These are phyloP conservation scores for Acholoe squamosa DNA, from an alignment of 2,888 invertebrate genomes.

Conservation along the genomic window DNA sequence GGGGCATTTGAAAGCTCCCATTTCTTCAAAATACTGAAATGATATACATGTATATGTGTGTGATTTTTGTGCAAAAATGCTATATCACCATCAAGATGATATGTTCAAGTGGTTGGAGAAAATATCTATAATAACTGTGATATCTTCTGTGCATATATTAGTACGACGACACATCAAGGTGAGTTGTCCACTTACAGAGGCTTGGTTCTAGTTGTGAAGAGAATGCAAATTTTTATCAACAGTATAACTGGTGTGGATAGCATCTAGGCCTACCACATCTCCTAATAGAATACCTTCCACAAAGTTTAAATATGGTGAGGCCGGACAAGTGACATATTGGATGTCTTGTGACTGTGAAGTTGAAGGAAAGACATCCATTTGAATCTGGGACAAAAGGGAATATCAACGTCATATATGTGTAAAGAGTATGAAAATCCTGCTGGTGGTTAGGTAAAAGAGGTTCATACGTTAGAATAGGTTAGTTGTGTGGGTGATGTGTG, in stretches of 20 bases:
- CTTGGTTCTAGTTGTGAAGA: neutral
- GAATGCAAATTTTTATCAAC: neutral
- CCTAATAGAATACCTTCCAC: neutral
- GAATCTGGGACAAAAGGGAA: neutral
- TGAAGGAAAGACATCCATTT: neutral
- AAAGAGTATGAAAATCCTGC: too few relatives aligned
- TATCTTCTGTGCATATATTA: neutral
- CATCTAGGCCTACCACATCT: too few relatives aligned
- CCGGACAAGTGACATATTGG: neutral
- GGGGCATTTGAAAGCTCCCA: too few relatives aligned
- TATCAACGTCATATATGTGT: too few relatives aligned
- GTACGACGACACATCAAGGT: neutral
- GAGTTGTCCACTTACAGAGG: neutral
- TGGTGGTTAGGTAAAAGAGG: neutral
- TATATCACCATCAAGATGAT: too few relatives aligned
- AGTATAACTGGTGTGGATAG: neutral
- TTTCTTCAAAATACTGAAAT: too few relatives aligned
- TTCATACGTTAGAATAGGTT: neutral
- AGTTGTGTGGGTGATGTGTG: neutral
- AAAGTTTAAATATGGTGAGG: neutral
- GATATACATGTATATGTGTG: too few relatives aligned
- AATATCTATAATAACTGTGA: neutral
- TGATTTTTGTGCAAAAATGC: too few relatives aligned
- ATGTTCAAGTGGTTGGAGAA: too few relatives aligned
- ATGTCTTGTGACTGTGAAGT: slow-evolving; percentile 4